phyloP scores from a whole-genome alignment of 2,113 vertebrate species.

The Australoheros scitulus region DNA sequence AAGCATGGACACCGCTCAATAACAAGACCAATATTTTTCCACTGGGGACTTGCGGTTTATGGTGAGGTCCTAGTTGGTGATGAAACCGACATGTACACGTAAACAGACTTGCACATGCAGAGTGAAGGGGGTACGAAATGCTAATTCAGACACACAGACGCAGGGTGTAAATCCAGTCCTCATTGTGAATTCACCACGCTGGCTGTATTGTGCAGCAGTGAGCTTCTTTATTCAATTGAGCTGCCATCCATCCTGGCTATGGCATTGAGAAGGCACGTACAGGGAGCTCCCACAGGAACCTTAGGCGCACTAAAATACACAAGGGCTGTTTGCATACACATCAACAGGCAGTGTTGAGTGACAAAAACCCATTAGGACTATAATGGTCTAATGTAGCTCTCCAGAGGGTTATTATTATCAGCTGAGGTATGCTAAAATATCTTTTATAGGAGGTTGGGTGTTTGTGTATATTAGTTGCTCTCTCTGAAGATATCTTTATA shows the following conservation, averaged over 20 bases:
- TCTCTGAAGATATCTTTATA: background rate
- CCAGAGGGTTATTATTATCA: constrained; percentile 66
- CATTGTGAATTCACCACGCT: constrained; percentile 72
- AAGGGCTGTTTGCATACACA: constrained; percentile 65
- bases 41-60: constrained; percentile 54
- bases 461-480: background rate
- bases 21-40: constrained; percentile 60
- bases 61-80: constrained; percentile 62
- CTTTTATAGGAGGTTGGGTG: constrained; percentile 6
- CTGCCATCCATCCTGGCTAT: constrained; percentile 70
- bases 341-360: constrained; percentile 51
- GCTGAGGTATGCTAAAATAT: constrained; percentile 51
- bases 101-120: constrained; percentile 38
- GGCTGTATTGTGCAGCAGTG: constrained; percentile 70
- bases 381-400: constrained; percentile 63
- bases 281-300: constrained; percentile 69
- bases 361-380: constrained; percentile 68
- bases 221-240: constrained; percentile 75
- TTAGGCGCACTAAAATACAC: constrained; percentile 63
- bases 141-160: constrained; percentile 65
- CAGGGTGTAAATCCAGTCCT: constrained; percentile 69
- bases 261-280: constrained; percentile 64
- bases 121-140: constrained; percentile 62
- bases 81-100: constrained; percentile 42
- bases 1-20: constrained; percentile 54